Percentiles rank a stretch among this genome's conserved stretches.
These are phyloP conservation scores for Masnerella sp. DNA, from an alignment of 2,888 invertebrate genomes.

Conservation along the genomic window DNA sequence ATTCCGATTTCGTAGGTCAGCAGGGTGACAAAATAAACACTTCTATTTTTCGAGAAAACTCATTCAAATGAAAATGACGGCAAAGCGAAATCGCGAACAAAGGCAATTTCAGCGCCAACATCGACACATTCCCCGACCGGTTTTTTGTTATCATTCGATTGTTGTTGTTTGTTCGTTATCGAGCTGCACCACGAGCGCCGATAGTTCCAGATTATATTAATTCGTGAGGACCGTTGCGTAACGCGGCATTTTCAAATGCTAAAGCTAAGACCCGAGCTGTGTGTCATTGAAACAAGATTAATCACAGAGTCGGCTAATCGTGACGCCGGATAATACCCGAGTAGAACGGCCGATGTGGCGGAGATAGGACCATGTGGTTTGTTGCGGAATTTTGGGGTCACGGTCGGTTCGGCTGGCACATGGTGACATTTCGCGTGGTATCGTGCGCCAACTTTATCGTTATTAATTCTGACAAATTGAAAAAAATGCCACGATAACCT, in stretches of 20 bases:
- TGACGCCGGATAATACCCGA: slow-evolving; percentile 41
- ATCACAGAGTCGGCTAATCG: slow-evolving; percentile 54
- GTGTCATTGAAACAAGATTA: slow-evolving; percentile 58
- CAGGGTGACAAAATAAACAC: too few relatives aligned
- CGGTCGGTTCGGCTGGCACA: slow-evolving; percentile 34
- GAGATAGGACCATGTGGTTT: slow-evolving; percentile 41
- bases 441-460: slow-evolving; percentile 26
- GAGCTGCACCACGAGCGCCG: not conserved
- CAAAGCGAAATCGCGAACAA: too few relatives aligned
- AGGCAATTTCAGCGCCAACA: too few relatives aligned
- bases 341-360: slow-evolving; percentile 33
- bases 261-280: slow-evolving; percentile 41
- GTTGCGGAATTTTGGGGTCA: slow-evolving; percentile 53
- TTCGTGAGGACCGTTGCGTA: slow-evolving; percentile 50
- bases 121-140: too few relatives aligned
- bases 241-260: slow-evolving; percentile 57
- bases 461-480: slow-evolving; percentile 35
- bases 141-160: too few relatives aligned
- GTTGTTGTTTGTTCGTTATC: too few relatives aligned
- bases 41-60: too few relatives aligned
- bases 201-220: slow-evolving; percentile 27
- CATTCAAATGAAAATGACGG: too few relatives aligned
- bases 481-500: slow-evolving; percentile 27
- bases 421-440: slow-evolving; percentile 41
- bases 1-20: too few relatives aligned